These are phyloP conservation scores for Thripadectes ignobilis DNA, from an alignment of 2,797 vertebrate genomes.

Conservation along the genomic window DNA sequence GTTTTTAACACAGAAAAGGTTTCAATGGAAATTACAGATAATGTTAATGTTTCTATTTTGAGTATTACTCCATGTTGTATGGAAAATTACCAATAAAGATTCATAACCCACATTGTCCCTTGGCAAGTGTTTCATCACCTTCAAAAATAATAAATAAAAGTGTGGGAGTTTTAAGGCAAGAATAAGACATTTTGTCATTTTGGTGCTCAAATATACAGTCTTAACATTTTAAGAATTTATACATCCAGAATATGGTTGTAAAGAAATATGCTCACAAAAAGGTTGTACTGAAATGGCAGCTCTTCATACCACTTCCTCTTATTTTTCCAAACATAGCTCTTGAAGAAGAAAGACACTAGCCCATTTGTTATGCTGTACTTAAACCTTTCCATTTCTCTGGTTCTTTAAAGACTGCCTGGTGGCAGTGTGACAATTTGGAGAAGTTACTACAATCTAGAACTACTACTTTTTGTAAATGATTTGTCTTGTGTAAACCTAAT, in stretches of 20 bases:
- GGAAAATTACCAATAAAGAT: neutral
- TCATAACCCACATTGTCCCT: neutral
- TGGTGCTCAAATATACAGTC: neutral
- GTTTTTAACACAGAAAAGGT: neutral
- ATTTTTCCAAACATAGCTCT: neutral
- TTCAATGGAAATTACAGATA: neutral
- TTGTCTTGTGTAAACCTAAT: neutral
- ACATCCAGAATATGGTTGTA: neutral
- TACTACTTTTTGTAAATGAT: neutral
- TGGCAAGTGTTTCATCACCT: neutral
- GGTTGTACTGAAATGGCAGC: neutral
- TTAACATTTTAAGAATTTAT: neutral
- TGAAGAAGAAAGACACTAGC: neutral
- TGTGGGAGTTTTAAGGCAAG: rapidly evolving
- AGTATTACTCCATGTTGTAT: neutral
- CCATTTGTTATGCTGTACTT: neutral
- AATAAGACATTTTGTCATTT: neutral
- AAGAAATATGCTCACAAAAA: neutral
- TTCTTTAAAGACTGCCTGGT: neutral
- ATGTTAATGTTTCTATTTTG: neutral
- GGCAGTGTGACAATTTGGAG: neutral
- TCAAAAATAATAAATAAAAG: neutral
- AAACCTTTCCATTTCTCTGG: neutral
- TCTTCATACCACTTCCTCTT: neutral
- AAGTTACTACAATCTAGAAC: neutral